phyloP scores from a whole-genome alignment of 2,888 invertebrate species.

The Stramonita haemastoma region DNA sequence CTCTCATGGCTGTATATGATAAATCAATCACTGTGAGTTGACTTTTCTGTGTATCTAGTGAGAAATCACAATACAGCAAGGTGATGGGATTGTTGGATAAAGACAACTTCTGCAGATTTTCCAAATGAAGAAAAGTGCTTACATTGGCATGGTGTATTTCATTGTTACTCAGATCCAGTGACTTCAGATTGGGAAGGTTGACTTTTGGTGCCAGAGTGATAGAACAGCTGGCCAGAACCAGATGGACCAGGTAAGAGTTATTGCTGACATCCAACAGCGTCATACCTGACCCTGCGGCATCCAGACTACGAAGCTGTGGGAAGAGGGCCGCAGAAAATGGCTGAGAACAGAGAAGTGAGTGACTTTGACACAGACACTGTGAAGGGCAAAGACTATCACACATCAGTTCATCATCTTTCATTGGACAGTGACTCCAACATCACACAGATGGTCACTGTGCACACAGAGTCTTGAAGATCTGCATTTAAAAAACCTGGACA shows the following conservation, averaged over 20 bases:
- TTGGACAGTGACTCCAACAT: constrained; percentile 9
- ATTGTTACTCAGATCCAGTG: not conserved
- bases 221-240: not conserved
- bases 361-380: constrained; percentile 14
- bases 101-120: not conserved
- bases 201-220: not conserved
- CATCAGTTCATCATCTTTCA: not conserved
- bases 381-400: not conserved
- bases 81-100: not conserved
- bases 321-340: not conserved
- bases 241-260: not conserved
- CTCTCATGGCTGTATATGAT: not conserved
- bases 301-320: not conserved
- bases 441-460: constrained; percentile 6
- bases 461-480: not conserved
- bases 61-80: too few relatives aligned
- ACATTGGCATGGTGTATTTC: not conserved
- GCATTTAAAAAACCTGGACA: constrained; percentile 6
- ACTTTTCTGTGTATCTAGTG: not conserved
- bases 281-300: not conserved
- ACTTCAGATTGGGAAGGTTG: not conserved
- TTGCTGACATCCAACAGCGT: not conserved
- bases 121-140: not conserved
- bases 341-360: not conserved
- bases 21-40: not conserved